Conservation (phyloP, 2,797 vertebrate species). For the Clarias laeviceps region DNA sequence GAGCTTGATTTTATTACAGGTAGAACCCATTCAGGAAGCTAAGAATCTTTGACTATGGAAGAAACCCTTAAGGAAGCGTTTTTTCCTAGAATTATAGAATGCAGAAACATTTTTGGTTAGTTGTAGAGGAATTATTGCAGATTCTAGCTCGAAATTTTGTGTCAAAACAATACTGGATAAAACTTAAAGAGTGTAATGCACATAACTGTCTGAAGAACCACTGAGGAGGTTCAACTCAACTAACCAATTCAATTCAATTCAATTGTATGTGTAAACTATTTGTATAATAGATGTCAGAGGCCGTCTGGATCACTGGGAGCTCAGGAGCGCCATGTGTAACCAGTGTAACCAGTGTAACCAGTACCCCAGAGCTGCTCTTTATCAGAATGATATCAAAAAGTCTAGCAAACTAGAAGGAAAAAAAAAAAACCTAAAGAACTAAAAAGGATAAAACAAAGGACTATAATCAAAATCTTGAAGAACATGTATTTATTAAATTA, state of each 20-base stretch:
- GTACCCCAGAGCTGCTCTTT: not conserved
- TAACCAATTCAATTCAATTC: too few species aligned
- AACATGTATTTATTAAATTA: too few species aligned
- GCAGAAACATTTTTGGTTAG: too few species aligned
- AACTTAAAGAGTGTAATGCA: not conserved
- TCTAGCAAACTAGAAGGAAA: not conserved
- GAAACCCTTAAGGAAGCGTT: not conserved
- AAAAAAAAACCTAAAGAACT: not conserved
- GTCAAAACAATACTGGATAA: too few species aligned
- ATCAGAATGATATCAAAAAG: not conserved
- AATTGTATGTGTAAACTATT: too few species aligned
- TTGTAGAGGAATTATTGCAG: not conserved
- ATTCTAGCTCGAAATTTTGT: not conserved
- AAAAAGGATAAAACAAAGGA: too few species aligned
- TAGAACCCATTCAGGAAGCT: not conserved
- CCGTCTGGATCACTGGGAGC: too few species aligned
- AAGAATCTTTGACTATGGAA: not conserved
- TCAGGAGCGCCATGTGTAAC: too few species aligned
- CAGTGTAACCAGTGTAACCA: not conserved
- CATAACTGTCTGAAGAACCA: not conserved
- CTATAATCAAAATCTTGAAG: too few species aligned
- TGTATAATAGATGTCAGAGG: too few species aligned
- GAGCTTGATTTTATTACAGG: not conserved
- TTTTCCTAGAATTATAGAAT: not conserved
- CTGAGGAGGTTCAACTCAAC: not conserved